Conservation (phyloP, 1,140 invertebrate genomes). For the Heliconius congener region DNA sequence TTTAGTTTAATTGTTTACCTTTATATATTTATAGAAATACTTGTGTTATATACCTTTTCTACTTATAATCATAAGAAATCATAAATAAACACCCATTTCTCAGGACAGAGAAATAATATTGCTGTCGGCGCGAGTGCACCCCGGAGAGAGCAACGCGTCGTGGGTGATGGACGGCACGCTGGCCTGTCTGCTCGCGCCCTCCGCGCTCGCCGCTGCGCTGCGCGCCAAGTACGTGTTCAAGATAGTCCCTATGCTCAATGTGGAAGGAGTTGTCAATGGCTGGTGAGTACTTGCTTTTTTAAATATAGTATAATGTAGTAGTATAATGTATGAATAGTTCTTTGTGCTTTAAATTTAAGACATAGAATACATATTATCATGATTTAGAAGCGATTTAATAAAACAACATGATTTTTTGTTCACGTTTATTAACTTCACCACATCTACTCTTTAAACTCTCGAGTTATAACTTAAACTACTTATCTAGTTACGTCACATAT, state of each 20-base stretch:
- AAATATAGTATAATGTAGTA: no score
- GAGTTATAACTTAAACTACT: conserved; percentile 76
- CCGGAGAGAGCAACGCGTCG: conserved; percentile 93
- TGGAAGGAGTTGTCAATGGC: conserved; percentile 93
- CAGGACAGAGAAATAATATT: conserved; percentile 88
- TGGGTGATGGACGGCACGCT: conserved; percentile 94
- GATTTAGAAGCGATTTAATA: background rate
- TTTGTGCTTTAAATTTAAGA: no score
- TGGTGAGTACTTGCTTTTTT: conserved; percentile 84
- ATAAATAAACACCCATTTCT: conserved; percentile 1
- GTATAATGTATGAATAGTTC: no score
- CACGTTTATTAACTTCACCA: conserved; percentile 74
- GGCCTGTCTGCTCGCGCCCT: conserved; percentile 84
- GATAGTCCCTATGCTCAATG: conserved; percentile 93
- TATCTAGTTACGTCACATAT: conserved; percentile 77
- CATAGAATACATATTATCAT: no score
- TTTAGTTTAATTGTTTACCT: no score
- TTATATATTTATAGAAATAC: no score
- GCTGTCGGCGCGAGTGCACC: conserved; percentile 92
- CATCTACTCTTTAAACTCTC: conserved; percentile 77
- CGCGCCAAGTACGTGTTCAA: conserved; percentile 91
- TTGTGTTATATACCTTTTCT: background rate
- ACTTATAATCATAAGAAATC: background rate
- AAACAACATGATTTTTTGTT: background rate
- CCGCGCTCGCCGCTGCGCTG: conserved; percentile 82